phyloP scores from a whole-genome alignment of 2,797 vertebrate genomes.

The Chaetophractus vellerosus region DNA sequence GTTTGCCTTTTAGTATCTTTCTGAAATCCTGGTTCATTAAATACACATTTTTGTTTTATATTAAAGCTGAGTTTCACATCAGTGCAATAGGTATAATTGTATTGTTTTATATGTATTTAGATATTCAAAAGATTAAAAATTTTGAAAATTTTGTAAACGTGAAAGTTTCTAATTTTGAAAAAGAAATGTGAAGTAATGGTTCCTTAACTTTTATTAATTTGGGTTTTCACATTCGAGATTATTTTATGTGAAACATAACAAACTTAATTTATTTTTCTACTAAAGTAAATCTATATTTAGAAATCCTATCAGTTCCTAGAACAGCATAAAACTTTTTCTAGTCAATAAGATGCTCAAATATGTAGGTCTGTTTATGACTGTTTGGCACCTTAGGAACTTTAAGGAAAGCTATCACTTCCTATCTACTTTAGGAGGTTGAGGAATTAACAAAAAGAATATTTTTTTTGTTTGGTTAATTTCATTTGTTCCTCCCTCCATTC shows the following conservation, averaged over 20 bases:
- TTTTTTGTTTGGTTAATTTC: neutral
- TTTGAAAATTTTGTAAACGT: neutral
- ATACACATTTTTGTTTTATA: neutral
- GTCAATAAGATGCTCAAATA: neutral
- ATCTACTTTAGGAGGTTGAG: neutral
- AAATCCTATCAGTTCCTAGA: neutral
- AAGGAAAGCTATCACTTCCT: neutral
- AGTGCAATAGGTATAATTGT: neutral
- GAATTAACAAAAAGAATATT: neutral
- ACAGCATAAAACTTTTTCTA: neutral
- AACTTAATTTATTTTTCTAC: neutral
- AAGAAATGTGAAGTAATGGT: neutral
- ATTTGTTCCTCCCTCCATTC: neutral
- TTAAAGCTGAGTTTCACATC: slow-evolving; percentile 30
- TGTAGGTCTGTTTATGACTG: neutral
- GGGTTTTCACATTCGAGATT: neutral
- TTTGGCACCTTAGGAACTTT: neutral
- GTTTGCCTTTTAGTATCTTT: neutral
- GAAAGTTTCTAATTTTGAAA: neutral
- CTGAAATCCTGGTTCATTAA: neutral
- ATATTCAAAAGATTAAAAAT: neutral
- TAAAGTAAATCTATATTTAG: neutral
- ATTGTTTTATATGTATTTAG: neutral
- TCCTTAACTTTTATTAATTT: neutral
- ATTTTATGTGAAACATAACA: slow-evolving; percentile 15